phyloP scores from a whole-genome alignment of 37 sponge, comb jelly and placozoan species.

The Amphimedon queenslandica region DNA sequence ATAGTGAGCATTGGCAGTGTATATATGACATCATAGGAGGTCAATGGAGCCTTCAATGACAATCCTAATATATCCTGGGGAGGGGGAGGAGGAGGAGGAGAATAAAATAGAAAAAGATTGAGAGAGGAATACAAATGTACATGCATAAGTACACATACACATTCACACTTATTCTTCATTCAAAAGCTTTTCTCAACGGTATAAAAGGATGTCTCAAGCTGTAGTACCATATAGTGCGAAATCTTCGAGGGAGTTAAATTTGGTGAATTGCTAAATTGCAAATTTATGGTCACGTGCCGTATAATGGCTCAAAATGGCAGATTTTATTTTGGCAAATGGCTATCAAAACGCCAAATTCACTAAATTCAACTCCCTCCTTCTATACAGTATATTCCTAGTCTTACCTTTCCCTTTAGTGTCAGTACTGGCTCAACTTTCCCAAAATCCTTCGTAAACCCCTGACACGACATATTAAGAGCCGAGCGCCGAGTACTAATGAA shows the following conservation, averaged over 20 bases:
- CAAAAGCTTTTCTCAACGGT: neutral
- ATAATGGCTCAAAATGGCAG: too few species aligned
- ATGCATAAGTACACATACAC: neutral
- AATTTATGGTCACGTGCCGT: too few species aligned
- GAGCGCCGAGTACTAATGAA: constrained; percentile 76
- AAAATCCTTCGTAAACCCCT: constrained; percentile 81
- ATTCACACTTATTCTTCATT: neutral
- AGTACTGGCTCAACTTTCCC: constrained; percentile 74
- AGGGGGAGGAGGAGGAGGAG: too few species aligned
- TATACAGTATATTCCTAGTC: too few species aligned
- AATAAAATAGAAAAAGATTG: too few species aligned
- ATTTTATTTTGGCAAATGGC: too few species aligned
- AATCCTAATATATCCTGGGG: constrained; percentile 96
- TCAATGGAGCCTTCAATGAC: constrained; percentile 90
- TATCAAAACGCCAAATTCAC: too few species aligned
- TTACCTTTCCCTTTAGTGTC: constrained; percentile 71
- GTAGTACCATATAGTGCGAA: too few species aligned
- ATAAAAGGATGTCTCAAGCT: too few species aligned
- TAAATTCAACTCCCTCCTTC: neutral
- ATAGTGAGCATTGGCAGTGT: constrained; percentile 98
- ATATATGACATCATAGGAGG: constrained; percentile 85
- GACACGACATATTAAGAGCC: constrained; percentile 95
- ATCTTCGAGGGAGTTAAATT: too few species aligned
- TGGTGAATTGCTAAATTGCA: too few species aligned
- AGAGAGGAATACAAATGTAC: neutral